Evolutionary conservation across 1,140 invertebrate genomes (phyloP), one percentile per base, ranked within the genome.

Genomic region (Trichogramma pretiosum): DNA sequence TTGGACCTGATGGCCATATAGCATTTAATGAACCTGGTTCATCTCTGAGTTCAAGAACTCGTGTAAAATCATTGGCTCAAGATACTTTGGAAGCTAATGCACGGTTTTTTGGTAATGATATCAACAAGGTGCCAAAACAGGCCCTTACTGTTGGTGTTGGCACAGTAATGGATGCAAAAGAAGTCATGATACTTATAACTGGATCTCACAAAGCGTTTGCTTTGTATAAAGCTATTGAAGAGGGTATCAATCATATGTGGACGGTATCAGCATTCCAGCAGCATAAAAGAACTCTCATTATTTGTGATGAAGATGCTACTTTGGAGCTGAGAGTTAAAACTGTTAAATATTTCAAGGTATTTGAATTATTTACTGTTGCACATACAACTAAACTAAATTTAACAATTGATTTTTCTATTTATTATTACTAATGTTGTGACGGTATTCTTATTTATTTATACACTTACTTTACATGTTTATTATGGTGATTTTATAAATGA

Each of bases 221-320:
- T 37, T 77, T 99, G 32, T 91, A 96, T 65, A 86, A 86, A 65
- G 94, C 95, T 2, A 89, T 98, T 53, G 94, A 98, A 71, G 89
- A 95, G 69, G 96, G 96, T 34, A 81, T 99, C 3, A 98, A 93
- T 75, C 96, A 99, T 73, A 99, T 99, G 96, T 99, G 96, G 93
- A 99, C 96, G 1, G 93, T 98, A 18, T 97, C 93, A 17, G 94
- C 94, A 22, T 98, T 99, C 74, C 96, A 99, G 71, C 89, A 92
- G 67, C 93, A 97, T 73, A 81, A 85, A 30, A 80, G 83, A 54
- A 85, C 90, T 5, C 77, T 98, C 16, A 94, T 98, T 74, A 76
- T 99, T 37, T 98, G 93, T 65, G 96, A 99, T 70, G 95, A 99
- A 74, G 92, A 95, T 71, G 94, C 96, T 32, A 99, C 96, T 7